Conservation (phyloP, 2,888 invertebrate species). For the Iselma pallidipennis region DNA sequence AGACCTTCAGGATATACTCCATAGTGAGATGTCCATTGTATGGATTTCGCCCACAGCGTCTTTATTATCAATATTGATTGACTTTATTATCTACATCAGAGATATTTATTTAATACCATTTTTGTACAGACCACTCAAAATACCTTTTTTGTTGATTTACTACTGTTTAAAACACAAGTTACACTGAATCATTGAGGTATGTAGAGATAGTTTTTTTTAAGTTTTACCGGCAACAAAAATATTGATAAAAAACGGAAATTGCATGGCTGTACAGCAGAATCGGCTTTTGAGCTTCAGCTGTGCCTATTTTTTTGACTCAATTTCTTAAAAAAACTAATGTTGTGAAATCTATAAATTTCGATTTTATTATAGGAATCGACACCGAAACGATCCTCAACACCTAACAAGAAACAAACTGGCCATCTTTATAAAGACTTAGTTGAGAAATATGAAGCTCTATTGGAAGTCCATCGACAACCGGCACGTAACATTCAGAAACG, state of each 20-base stretch:
- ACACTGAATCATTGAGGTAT: constrained; percentile 45
- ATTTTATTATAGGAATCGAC: background rate
- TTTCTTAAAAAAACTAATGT: no score
- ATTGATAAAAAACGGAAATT: background rate
- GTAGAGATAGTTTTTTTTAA: constrained; percentile 13
- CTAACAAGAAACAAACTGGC: constrained; percentile 53
- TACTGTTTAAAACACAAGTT: constrained; percentile 53
- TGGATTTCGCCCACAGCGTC: constrained; percentile 52
- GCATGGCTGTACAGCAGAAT: background rate
- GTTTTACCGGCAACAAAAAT: no score
- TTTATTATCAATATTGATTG: constrained; percentile 49
- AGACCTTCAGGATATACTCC: constrained; percentile 48
- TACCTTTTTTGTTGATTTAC: constrained; percentile 51
- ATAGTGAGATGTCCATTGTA: constrained; percentile 49
- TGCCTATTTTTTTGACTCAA: background rate
- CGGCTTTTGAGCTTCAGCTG: background rate
- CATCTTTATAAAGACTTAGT: constrained; percentile 81
- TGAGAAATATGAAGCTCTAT: constrained; percentile 82
- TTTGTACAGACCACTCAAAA: constrained; percentile 47
- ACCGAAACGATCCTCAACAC: constrained; percentile 30
- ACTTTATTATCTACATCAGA: constrained; percentile 51
- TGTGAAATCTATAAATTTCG: no score
- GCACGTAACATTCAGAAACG: constrained; percentile 54
- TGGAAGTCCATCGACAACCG: constrained; percentile 74
- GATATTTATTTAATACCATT: constrained; percentile 50